Percentiles rank a stretch among this genome's conserved stretches.
Evolutionary conservation across 2,113 vertebrate species (phyloP).

Genomic region (Puma concolor): DNA sequence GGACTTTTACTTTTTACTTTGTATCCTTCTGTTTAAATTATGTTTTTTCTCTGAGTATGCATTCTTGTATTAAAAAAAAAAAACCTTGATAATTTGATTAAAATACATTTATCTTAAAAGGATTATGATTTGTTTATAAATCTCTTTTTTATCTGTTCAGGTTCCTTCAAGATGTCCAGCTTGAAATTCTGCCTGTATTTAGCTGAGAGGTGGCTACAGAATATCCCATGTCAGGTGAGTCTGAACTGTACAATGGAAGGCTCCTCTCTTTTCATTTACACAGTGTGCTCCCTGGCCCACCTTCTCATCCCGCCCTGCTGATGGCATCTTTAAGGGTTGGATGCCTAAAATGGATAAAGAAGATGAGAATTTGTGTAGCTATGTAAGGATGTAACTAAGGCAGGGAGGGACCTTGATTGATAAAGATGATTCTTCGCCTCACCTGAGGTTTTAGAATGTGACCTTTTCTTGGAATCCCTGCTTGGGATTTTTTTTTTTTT

Average conservation of each 20-base stretch:
- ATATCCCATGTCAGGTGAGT: slow-evolving; percentile 88
- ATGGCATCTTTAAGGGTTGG: not conserved
- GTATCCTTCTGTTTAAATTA: not conserved
- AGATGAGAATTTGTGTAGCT: not conserved
- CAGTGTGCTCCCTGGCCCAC: not conserved
- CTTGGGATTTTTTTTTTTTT: slow-evolving; percentile 5
- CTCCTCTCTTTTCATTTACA: not conserved
- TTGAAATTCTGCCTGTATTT: slow-evolving; percentile 94
- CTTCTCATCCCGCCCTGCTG: not conserved
- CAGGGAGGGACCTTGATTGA: not conserved
- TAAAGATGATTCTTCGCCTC: not conserved
- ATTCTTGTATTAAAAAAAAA: not conserved
- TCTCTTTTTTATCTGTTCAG: slow-evolving; percentile 77
- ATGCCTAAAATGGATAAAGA: not conserved
- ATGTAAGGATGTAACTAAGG: not conserved
- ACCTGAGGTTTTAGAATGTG: not conserved
- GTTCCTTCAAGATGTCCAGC: slow-evolving; percentile 92
- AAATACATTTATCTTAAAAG: not conserved
- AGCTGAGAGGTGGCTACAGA: slow-evolving; percentile 91
- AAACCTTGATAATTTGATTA: not conserved
- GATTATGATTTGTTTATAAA: not conserved
- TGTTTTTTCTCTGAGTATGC: not conserved
- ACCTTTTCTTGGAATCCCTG: not conserved
- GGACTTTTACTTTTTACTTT: not conserved
- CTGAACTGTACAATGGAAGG: not conserved